These are phyloP conservation scores for Himalopsyche tibetana DNA, from an alignment of 2,888 invertebrate species.

Conservation along the genomic window DNA sequence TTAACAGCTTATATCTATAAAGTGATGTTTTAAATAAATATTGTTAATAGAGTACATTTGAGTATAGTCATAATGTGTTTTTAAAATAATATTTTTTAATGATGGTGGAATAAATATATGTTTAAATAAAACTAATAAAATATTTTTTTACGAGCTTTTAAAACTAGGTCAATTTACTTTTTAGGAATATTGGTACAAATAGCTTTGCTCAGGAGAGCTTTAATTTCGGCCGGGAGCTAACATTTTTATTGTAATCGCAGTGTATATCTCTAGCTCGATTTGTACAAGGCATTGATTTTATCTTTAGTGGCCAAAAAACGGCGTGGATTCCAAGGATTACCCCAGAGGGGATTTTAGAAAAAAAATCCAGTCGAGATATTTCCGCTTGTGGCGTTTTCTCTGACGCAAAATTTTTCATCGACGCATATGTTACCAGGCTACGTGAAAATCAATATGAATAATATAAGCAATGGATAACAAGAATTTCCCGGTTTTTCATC, in stretches of 20 bases:
- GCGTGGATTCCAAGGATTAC: conserved; percentile 11
- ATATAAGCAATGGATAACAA: neutral
- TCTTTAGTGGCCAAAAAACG: conserved; percentile 26
- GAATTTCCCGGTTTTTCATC: neutral
- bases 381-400: neutral
- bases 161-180: conserved; percentile 2
- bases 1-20: no score
- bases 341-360: neutral
- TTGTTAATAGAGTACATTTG: no score
- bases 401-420: conserved; percentile 2
- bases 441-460: conserved; percentile 5
- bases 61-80: no score
- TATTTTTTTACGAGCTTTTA: neutral
- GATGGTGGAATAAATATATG: no score
- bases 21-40: no score
- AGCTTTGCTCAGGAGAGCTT: conserved; percentile 5
- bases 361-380: neutral
- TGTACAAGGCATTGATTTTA: conserved; percentile 30
- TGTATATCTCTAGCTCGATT: conserved; percentile 1
- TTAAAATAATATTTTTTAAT: no score
- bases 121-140: no score
- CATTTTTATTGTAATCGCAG: conserved; percentile 7
- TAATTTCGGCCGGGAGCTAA: conserved; percentile 1
- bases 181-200: neutral
- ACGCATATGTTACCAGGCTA: conserved; percentile 25